Percentiles rank a stretch among this genome's conserved stretches.
phyloP scores from a whole-genome alignment of 2,888 invertebrate species.

The Helobdella robusta region DNA sequence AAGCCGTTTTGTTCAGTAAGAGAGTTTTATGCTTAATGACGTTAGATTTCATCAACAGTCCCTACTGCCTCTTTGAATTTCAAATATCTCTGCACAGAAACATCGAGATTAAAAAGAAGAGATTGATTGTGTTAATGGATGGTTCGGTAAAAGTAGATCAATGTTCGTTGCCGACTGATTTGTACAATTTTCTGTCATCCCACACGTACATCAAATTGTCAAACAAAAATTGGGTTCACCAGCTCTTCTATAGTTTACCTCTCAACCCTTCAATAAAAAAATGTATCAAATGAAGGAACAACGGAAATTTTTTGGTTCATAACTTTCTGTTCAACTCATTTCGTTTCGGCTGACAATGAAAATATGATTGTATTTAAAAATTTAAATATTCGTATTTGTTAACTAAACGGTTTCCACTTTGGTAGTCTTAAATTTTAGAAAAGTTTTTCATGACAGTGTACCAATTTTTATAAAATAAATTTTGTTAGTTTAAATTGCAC shows the following conservation, averaged over 20 bases:
- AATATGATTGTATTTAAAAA: too few relatives aligned
- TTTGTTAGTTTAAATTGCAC: too few relatives aligned
- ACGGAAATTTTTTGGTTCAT: too few relatives aligned
- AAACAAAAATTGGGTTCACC: neutral
- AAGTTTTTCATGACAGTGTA: too few relatives aligned
- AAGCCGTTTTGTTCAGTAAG: constrained; percentile 35
- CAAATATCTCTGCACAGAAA: constrained; percentile 32
- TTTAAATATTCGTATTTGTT: too few relatives aligned
- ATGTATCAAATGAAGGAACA: too few relatives aligned
- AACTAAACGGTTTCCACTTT: too few relatives aligned
- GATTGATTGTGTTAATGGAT: constrained; percentile 24
- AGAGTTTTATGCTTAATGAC: constrained; percentile 36
- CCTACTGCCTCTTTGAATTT: constrained; percentile 38
- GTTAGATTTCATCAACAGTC: constrained; percentile 32
- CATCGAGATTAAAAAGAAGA: constrained; percentile 5
- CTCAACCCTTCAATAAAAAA: too few relatives aligned
- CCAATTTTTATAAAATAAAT: too few relatives aligned
- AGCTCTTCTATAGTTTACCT: constrained; percentile 10
- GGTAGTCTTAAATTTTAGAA: too few relatives aligned
- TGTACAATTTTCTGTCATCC: constrained; percentile 1
- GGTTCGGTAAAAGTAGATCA: neutral
- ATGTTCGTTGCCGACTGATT: neutral
- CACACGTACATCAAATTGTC: constrained; percentile 4
- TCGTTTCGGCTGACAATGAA: too few relatives aligned
- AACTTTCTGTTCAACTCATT: too few relatives aligned